A percentile compares a stretch with the other conserved stretches of the same genome.
These are phyloP conservation scores for Himalopsyche kuldschensis DNA, from an alignment of 2,888 invertebrate species.

Conservation along the genomic window DNA sequence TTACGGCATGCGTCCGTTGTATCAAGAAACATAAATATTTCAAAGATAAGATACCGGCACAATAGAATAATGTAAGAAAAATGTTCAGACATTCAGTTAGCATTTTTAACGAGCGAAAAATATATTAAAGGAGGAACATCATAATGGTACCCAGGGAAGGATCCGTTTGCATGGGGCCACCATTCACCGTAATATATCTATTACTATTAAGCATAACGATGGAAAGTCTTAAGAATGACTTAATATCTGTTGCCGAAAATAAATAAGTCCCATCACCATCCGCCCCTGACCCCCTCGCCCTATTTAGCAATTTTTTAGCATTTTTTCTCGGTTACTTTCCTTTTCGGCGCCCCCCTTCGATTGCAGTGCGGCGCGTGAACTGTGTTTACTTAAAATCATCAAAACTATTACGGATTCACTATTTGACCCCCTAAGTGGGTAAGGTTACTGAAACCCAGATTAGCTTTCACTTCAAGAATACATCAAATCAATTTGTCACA, in stretches of 20 bases:
- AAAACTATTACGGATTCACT: too few species aligned
- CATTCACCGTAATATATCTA: slow-evolving; percentile 55
- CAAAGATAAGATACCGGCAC: slow-evolving; percentile 38
- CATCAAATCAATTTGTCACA: too few species aligned
- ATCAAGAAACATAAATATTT: slow-evolving; percentile 38
- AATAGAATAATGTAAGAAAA: slow-evolving; percentile 39
- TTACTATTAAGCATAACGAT: slow-evolving; percentile 62
- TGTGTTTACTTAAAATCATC: too few species aligned
- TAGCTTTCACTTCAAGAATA: too few species aligned
- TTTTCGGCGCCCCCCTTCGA: slow-evolving; percentile 32
- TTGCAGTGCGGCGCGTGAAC: slow-evolving; percentile 20
- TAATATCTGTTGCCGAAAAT: slow-evolving; percentile 59
- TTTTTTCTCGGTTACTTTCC: slow-evolving; percentile 36
- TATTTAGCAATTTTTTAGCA: slow-evolving; percentile 40
- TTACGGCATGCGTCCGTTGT: slow-evolving; percentile 26
- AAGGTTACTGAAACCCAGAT: too few species aligned
- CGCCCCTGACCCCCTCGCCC: slow-evolving; percentile 22
- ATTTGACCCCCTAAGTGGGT: too few species aligned
- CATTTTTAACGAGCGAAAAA: slow-evolving; percentile 38
- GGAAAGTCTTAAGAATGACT: slow-evolving; percentile 61
- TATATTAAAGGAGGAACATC: slow-evolving; percentile 32
- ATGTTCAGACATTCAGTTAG: slow-evolving; percentile 38
- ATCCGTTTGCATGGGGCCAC: slow-evolving; percentile 27
- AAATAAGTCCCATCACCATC: slow-evolving; percentile 56
- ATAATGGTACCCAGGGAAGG: slow-evolving; percentile 2